Percentiles rank a stretch among this genome's conserved stretches.
phyloP scores from a whole-genome alignment of 2,797 vertebrate genomes.

The Onychomys torridus region DNA sequence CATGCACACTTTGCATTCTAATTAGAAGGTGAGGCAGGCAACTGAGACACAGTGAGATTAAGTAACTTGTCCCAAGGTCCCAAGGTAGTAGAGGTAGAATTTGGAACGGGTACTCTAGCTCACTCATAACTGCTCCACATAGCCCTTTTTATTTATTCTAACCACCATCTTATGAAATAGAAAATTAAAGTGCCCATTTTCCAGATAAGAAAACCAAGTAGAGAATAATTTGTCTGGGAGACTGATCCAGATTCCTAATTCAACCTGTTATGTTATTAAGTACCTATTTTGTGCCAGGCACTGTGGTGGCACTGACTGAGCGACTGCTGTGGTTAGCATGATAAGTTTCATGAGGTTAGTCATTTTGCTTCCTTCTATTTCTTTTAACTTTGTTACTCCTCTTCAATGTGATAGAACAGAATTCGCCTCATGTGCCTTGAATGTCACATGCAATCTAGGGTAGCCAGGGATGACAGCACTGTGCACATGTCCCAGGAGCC shows the following conservation, averaged over 20 bases:
- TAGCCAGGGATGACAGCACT: background rate
- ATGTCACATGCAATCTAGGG: background rate
- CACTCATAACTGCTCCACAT: background rate
- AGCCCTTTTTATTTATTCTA: background rate
- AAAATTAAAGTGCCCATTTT: constrained; percentile 1
- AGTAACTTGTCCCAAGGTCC: background rate
- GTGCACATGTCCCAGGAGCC: background rate
- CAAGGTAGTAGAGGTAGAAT: background rate
- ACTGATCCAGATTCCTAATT: background rate
- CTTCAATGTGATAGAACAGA: background rate
- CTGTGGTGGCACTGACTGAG: background rate
- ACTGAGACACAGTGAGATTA: background rate
- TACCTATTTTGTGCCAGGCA: background rate
- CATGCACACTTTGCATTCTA: background rate
- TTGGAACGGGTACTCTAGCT: background rate
- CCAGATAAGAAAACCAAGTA: constrained; percentile 45
- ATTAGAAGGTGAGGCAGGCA: background rate
- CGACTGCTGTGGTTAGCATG: background rate
- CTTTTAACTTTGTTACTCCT: constrained; percentile 9
- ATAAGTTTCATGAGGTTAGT: background rate
- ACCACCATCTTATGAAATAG: background rate
- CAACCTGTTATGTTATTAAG: background rate
- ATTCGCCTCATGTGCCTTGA: background rate
- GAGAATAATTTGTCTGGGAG: background rate
- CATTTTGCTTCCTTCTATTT: background rate